Evolutionary conservation across 2,113 vertebrate species (phyloP).

Genomic region (Stegostoma tigrinum): DNA sequence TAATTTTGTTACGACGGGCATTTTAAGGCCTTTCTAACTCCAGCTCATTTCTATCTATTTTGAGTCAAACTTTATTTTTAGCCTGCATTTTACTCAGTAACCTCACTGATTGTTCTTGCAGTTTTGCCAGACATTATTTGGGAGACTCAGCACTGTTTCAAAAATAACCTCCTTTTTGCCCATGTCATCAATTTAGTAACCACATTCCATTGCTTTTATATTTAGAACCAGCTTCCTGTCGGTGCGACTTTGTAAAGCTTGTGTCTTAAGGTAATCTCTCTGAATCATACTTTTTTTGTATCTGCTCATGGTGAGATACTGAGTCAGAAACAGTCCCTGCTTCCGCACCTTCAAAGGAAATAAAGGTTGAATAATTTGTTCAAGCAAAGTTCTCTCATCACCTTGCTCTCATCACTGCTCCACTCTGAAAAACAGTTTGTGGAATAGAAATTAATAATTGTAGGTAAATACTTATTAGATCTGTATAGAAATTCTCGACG

Average conservation of each 20-base stretch:
- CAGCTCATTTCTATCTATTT: constrained; percentile 4
- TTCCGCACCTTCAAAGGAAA: not conserved
- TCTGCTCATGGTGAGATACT: not conserved
- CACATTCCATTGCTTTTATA: constrained; percentile 17
- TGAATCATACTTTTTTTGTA: not conserved
- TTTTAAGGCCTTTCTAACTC: not conserved
- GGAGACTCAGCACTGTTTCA: constrained; percentile 20
- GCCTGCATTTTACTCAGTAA: constrained; percentile 18
- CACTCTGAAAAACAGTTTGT: not conserved
- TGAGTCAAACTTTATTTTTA: constrained; percentile 19
- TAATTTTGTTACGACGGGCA: not conserved
- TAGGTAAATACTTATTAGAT: not conserved
- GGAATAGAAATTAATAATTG: not conserved
- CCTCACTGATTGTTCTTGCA: constrained; percentile 20
- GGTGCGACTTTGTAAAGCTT: not conserved
- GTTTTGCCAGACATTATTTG: constrained; percentile 27
- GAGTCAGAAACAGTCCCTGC: not conserved
- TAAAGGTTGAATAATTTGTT: not conserved
- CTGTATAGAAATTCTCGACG: not conserved
- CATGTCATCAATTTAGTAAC: constrained; percentile 26
- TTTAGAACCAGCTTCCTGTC: constrained; percentile 21
- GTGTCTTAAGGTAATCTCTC: constrained; percentile 3
- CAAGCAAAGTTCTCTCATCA: not conserved
- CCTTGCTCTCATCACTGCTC: not conserved
- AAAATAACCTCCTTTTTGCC: constrained; percentile 27